These are phyloP conservation scores for Opisthograptis luteolata DNA, from an alignment of 2,888 invertebrate genomes.

Conservation along the genomic window DNA sequence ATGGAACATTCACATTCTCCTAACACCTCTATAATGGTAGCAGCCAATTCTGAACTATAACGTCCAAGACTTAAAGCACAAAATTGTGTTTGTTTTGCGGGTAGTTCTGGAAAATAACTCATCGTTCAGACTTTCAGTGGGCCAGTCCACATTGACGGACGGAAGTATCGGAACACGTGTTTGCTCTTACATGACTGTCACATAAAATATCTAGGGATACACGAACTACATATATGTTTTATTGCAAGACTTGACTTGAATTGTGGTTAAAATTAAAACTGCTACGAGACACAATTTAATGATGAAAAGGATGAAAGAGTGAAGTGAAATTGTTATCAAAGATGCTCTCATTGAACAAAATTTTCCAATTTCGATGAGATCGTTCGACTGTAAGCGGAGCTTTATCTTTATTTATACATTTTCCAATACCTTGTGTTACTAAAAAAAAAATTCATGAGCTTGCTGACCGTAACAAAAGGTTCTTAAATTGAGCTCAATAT, in stretches of 20 bases:
- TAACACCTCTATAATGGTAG: constrained; percentile 30
- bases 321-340: constrained; percentile 2
- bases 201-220: constrained; percentile 29
- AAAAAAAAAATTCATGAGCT: constrained; percentile 5
- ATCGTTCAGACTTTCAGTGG: constrained; percentile 35
- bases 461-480: constrained; percentile 19
- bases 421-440: constrained; percentile 4
- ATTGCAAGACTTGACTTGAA: too few relatives aligned
- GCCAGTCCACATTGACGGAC: constrained; percentile 32
- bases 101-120: constrained; percentile 27
- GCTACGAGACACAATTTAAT: too few relatives aligned
- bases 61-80: constrained; percentile 26
- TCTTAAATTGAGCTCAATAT: constrained; percentile 9
- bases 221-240: constrained; percentile 13
- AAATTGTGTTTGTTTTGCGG: constrained; percentile 23
- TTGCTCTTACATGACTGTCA: constrained; percentile 34
- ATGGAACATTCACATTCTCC: constrained; percentile 35
- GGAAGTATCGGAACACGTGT: constrained; percentile 42
- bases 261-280: too few relatives aligned
- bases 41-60: constrained; percentile 25
- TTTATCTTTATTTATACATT: constrained; percentile 10
- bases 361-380: constrained; percentile 3
- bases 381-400: constrained; percentile 8
- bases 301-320: not conserved
- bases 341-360: not conserved